phyloP scores from a whole-genome alignment of 2,888 invertebrate genomes.

The Hydrotaea cyrtoneurina region DNA sequence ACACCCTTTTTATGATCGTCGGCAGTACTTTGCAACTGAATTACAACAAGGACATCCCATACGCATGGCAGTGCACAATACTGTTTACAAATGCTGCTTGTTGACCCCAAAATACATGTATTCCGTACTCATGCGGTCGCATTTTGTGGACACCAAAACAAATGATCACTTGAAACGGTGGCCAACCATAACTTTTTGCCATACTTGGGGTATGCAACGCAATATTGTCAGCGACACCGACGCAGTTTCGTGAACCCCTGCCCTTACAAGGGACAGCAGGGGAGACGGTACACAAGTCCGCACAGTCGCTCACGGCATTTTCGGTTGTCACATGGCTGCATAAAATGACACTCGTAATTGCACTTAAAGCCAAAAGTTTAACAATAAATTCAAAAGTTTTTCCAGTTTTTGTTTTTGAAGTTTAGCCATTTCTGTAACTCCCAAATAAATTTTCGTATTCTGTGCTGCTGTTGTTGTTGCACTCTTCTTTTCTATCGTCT shows the following conservation, averaged over 20 bases:
- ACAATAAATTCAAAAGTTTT: conserved; percentile 78
- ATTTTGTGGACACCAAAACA: neutral
- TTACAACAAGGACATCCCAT: no score
- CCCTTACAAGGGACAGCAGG: neutral
- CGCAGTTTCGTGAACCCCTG: neutral
- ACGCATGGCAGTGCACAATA: no score
- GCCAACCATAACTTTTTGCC: neutral
- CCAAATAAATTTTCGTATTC: conserved; percentile 42
- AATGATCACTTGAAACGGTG: conserved; percentile 12
- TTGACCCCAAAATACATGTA: neutral
- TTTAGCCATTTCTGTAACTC: conserved; percentile 35
- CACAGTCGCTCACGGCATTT: conserved; percentile 60
- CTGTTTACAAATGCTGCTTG: no score
- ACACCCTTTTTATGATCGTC: no score
- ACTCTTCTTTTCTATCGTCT: neutral
- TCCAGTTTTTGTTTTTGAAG: conserved; percentile 71
- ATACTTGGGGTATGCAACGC: neutral
- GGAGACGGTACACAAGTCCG: neutral
- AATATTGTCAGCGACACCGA: neutral
- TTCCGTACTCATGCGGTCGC: neutral
- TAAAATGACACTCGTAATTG: conserved; percentile 78
- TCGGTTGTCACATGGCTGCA: conserved; percentile 28
- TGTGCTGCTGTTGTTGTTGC: conserved; percentile 22
- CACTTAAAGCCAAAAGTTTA: conserved; percentile 76
- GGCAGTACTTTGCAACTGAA: no score